These are phyloP conservation scores for Rhipidura dahli DNA, from an alignment of 2,113 vertebrate genomes.

Conservation along the genomic window DNA sequence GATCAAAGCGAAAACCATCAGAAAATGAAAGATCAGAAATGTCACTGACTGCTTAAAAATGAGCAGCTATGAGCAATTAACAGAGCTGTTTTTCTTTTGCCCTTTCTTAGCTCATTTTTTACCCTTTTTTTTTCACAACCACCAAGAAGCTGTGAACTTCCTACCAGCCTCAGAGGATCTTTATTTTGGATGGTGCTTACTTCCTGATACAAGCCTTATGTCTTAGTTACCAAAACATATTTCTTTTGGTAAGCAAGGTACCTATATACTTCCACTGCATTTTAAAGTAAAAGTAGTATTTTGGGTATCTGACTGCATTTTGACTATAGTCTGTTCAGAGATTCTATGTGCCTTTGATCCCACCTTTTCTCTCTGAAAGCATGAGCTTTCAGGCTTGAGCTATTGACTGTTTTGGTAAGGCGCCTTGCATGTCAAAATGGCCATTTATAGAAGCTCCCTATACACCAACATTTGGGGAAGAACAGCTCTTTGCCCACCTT, in stretches of 20 bases:
- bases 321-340: not conserved
- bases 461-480: not conserved
- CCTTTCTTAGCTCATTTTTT: not conserved
- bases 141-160: not conserved
- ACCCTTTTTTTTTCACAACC: not conserved
- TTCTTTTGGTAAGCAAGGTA: not conserved
- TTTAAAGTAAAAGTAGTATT: not conserved
- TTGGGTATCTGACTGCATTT: not conserved
- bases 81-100: not conserved
- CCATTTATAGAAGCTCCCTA: not conserved
- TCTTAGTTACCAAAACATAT: not conserved
- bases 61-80: not conserved
- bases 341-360: not conserved
- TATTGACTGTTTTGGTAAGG: not conserved
- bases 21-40: not conserved
- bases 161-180: not conserved
- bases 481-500: not conserved
- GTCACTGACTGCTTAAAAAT: not conserved
- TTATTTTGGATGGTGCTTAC: not conserved
- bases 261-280: not conserved
- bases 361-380: not conserved
- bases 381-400: not conserved
- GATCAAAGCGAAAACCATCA: conserved; percentile 51
- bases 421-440: not conserved
- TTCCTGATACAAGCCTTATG: not conserved